Conservation (phyloP, 1,140 invertebrate genomes). For the Neoseiulus cucumeris region DNA sequence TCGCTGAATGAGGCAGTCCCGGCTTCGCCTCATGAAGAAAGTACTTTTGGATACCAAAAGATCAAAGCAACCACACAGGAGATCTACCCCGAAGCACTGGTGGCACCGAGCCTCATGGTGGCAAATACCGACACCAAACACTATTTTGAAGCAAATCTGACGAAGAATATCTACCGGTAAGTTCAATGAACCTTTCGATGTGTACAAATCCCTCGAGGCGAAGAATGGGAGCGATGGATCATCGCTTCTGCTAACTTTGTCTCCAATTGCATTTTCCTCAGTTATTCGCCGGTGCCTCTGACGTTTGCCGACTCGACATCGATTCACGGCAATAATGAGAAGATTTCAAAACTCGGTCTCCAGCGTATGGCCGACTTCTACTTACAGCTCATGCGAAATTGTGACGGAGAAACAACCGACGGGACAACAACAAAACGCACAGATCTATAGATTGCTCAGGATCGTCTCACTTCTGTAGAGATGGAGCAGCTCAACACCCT, state of each 20-base stretch:
- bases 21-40: neutral
- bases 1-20: neutral
- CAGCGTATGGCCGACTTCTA: neutral
- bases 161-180: neutral
- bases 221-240: too few species aligned
- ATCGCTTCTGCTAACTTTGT: neutral
- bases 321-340: neutral
- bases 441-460: too few species aligned
- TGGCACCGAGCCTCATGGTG: neutral
- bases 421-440: too few species aligned
- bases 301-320: neutral
- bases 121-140: neutral
- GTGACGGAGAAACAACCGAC: too few species aligned
- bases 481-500: too few species aligned
- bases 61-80: neutral
- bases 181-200: neutral
- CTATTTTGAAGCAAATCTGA: neutral
- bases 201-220: neutral
- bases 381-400: neutral
- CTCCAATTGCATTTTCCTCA: neutral
- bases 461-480: too few species aligned
- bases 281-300: neutral
- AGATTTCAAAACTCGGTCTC: neutral
- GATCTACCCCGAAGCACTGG: neutral
- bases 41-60: neutral